These are phyloP conservation scores for Drosophila paranaensis DNA, from an alignment of 2,888 invertebrate genomes.

Conservation along the genomic window DNA sequence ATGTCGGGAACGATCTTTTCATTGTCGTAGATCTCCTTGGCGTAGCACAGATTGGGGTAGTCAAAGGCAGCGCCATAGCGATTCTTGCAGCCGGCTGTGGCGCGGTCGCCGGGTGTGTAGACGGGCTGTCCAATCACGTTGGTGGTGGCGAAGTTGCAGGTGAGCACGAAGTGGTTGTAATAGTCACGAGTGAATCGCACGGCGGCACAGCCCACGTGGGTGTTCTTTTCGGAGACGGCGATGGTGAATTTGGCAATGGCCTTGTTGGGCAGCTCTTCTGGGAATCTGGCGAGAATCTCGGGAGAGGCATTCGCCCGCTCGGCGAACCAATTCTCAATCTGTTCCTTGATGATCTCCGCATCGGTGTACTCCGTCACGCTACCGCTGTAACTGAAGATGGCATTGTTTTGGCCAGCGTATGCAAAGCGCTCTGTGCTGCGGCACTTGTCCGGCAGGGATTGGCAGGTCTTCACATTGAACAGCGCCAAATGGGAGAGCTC, in stretches of 20 bases:
- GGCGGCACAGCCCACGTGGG: constrained; percentile 58
- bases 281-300: constrained; percentile 55
- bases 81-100: constrained; percentile 54
- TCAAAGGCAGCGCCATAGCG: constrained; percentile 64
- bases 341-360: constrained; percentile 67
- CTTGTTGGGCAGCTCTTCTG: constrained; percentile 53
- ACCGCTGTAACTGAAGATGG: constrained; percentile 67
- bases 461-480: constrained; percentile 64
- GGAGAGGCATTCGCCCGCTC: constrained; percentile 45
- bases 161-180: constrained; percentile 61
- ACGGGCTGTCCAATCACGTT: constrained; percentile 59
- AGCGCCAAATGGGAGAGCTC: constrained; percentile 61
- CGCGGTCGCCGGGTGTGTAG: constrained; percentile 59
- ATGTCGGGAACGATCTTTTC: constrained; percentile 35
- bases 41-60: constrained; percentile 56
- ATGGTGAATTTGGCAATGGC: constrained; percentile 58
- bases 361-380: constrained; percentile 60
- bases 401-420: constrained; percentile 66
- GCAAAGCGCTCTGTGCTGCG: constrained; percentile 66
- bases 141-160: constrained; percentile 65
- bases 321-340: constrained; percentile 67
- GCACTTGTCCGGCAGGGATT: constrained; percentile 59
- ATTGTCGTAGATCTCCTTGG: constrained; percentile 50
- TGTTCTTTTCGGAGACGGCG: constrained; percentile 61
- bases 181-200: constrained; percentile 46